Base-by-base conservation (phyloP, 2,113 vertebrate species). In the Odocoileus virginianus region DNA sequence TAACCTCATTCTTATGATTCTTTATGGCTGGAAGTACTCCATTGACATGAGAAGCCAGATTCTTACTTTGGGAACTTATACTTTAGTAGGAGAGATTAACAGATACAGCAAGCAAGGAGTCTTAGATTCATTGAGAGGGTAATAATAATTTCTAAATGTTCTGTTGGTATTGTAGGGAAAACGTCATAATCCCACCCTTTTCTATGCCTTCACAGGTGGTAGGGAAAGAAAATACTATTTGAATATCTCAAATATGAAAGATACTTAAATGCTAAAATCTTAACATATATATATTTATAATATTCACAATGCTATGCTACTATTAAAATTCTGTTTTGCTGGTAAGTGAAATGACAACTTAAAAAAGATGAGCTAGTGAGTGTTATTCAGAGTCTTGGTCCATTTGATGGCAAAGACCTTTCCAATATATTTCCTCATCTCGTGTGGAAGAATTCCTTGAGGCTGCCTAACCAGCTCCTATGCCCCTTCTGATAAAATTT, bases 111-210 rank as follows among this genome's bases (percentile, higher is more conserved):
- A 92, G 57, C 28, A 95, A 78, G 47, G 50, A 17, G 25, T 95
- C 50, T 96, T 94, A 86, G 2, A 84, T 94, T 97, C 84, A 76
- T 71, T 96, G 61, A 95, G 89, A 95, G 87, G 87, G 88, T 91
- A 97, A 83, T 92, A 79, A 90, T 94, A 84, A 95, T 92, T 64
- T 93, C n/a, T 96, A 86, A 98, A 47, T 86, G 81, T 76, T 89
- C 94, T 78, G 12, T 52, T 93, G 58, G 2, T 88, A 43, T 96
- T 88, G 55, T 89, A 71, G 58, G 64, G 64, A 86, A 50, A 94
- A 74, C 91, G 64, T 87, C 47, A 97, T n/a, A 96, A 91, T 92
- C 40, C 11, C 23, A 85, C 76, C 13, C 45, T 79, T 95, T 54
- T 36, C 45, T 94, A 25, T n/a, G 5, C 52, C 82, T 91, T n/a